Evolutionary conservation across 2,888 invertebrate species (phyloP).

Genomic region (Arge pagana): DNA sequence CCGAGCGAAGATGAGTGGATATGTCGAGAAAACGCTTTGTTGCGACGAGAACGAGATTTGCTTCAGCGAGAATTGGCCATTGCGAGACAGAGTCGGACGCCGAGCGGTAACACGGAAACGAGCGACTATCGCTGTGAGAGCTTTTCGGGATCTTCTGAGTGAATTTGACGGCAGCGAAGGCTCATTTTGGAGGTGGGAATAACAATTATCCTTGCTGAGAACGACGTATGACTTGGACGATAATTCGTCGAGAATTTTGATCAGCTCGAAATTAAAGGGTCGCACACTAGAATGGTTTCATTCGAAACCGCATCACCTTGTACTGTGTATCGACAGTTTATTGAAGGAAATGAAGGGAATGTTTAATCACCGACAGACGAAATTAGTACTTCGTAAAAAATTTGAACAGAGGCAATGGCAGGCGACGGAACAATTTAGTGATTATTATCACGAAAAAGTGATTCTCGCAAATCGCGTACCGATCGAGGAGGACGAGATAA

Average conservation of each 20-base stretch:
- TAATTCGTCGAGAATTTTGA: slow-evolving; percentile 17
- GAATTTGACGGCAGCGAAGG: slow-evolving; percentile 24
- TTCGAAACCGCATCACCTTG: slow-evolving; percentile 10
- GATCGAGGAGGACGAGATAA: slow-evolving; percentile 22
- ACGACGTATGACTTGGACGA: slow-evolving; percentile 12
- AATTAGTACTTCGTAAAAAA: slow-evolving; percentile 7
- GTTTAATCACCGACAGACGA: slow-evolving; percentile 14
- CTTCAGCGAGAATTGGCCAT: slow-evolving; percentile 2
- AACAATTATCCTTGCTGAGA: slow-evolving; percentile 16
- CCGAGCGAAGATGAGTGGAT: too few relatives aligned
- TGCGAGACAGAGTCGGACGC: too few relatives aligned
- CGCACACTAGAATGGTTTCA: slow-evolving; percentile 7
- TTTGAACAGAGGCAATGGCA: slow-evolving; percentile 2
- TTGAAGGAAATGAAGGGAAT: slow-evolving; percentile 6
- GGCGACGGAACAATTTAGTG: slow-evolving; percentile 5
- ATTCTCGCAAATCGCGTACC: slow-evolving; percentile 27
- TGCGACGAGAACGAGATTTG: slow-evolving; percentile 19
- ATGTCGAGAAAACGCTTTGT: slow-evolving; percentile 1
- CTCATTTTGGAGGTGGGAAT: slow-evolving; percentile 26
- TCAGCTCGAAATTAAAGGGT: slow-evolving; percentile 10
- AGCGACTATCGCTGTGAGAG: slow-evolving; percentile 14
- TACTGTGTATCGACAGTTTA: slow-evolving; percentile 7
- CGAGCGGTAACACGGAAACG: neutral
- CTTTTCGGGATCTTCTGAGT: slow-evolving; percentile 21
- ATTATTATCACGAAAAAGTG: slow-evolving; percentile 28